Percentiles rank a stretch among this genome's conserved stretches.
phyloP scores from a whole-genome alignment of 2,888 invertebrate genomes.

The Timema podura region DNA sequence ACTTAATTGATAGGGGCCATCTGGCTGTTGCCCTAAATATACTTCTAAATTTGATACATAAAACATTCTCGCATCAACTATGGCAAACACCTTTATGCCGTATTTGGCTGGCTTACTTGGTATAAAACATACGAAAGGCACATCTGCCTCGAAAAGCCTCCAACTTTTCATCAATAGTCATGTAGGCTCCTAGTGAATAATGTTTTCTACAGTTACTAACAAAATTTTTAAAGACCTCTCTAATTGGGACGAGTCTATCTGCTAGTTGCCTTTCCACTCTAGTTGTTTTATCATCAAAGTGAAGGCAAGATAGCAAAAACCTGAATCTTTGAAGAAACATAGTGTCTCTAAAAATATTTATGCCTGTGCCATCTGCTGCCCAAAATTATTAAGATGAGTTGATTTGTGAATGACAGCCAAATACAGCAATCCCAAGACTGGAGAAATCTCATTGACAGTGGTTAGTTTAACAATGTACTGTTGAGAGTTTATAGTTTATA shows the following conservation, averaged over 20 bases:
- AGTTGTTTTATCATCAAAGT: conserved; percentile 32
- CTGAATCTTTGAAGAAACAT: conserved; percentile 33
- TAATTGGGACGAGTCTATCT: background rate
- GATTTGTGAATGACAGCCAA: background rate
- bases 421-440: background rate
- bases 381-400: background rate
- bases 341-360: conserved; percentile 29
- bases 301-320: conserved; percentile 29
- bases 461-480: background rate
- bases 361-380: conserved; percentile 29
- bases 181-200: background rate
- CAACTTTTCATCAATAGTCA: conserved; percentile 14
- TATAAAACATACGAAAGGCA: conserved; percentile 12
- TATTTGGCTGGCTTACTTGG: conserved; percentile 28
- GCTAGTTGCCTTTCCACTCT: conserved; percentile 18
- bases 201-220: background rate
- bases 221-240: background rate
- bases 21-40: conserved; percentile 28
- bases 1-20: conserved; percentile 24
- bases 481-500: background rate
- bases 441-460: background rate
- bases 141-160: conserved; percentile 7
- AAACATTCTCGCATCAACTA: conserved; percentile 24
- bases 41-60: conserved; percentile 27
- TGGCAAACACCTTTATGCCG: conserved; percentile 28